Base-by-base conservation (phyloP, 1,140 invertebrate species). In the Pararge aegeria region DNA sequence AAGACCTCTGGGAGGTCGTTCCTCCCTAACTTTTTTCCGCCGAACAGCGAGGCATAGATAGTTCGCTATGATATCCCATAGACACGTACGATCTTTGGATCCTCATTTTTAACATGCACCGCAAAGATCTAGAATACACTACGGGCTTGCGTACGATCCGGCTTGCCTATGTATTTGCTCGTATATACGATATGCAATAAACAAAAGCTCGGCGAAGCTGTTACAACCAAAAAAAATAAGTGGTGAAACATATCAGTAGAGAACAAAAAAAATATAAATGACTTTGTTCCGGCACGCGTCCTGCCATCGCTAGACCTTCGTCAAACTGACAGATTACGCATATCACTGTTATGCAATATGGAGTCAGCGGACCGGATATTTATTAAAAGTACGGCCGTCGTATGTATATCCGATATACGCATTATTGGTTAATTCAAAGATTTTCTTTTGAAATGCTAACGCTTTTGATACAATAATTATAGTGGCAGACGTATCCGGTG, bases 251-350 rank as follows among this genome's bases (percentile, higher is more conserved):
- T 44, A 44, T 44, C 18, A 46, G 38, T 50, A 12, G 27, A 53
- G 24, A 42, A 34, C 49, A 71, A 66, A 70, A 66, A 70, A 70
- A 65, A 66, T 40, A 64, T 64, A 75, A 75, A 80, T 75, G 66
- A 75, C 59, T 63, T 37, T 78, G 76, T 83, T 75, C 73, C 62
- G 77, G 76, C 83, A 83, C 80, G 76, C 75, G 83, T 80, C 72
- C 64, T 60, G 66, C 67, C 67, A 58, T 64, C 62, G 61, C 56
- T 38, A 71, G 72, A 87, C 83, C 83, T 82, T 87, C 83, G 80
- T 87, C 83, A 87, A 75, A 70, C 69, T 87, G 83, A 87, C 83
- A 83, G 72, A 80, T 83, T 85, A 77, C 74, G 72, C 78, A 66
- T 75, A 77, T 82, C 73, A 66, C 62, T 69, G 64, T 73, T 75